A percentile compares a stretch with the other conserved stretches of the same genome.
Conservation (phyloP, 2,113 vertebrate genomes). For the Thamnophis sirtalis region DNA sequence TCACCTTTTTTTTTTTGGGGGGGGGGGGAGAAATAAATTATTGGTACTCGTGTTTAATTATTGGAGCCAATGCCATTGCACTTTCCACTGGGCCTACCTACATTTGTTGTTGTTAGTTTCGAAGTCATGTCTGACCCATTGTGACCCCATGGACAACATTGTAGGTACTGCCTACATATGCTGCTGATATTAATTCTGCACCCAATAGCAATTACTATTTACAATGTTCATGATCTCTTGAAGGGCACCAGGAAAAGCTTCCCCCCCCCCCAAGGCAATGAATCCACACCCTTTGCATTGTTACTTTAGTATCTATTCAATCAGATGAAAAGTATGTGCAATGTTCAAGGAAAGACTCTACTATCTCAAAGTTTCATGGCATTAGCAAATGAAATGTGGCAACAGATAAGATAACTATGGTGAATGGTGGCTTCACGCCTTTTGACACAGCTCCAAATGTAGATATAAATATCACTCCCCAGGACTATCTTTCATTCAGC, state of each 20-base stretch:
- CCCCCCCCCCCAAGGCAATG: not conserved
- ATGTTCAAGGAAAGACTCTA: slow-evolving; percentile 7
- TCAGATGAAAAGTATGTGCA: not conserved
- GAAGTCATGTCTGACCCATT: too few species aligned
- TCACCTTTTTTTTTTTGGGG: not conserved
- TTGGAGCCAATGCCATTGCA: not conserved
- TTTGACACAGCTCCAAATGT: not conserved
- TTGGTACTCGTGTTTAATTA: slow-evolving; percentile 10
- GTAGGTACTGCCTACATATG: not conserved
- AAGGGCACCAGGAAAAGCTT: not conserved
- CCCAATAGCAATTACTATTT: not conserved
- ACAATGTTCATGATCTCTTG: not conserved
- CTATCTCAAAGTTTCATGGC: not conserved
- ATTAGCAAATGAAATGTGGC: slow-evolving; percentile 33
- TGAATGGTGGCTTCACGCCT: not conserved
- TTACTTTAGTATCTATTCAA: slow-evolving; percentile 10
- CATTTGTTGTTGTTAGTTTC: not conserved
- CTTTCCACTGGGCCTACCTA: not conserved
- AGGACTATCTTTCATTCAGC: not conserved
- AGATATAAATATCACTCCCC: not conserved
- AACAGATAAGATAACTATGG: slow-evolving; percentile 2
- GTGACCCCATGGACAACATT: too few species aligned
- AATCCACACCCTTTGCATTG: not conserved
- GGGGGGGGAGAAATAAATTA: slow-evolving; percentile 17
- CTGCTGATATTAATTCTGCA: not conserved